Percentiles rank a stretch among this genome's conserved stretches.
phyloP scores from a whole-genome alignment of 2,888 invertebrate species.

The Tetragonula carbonaria region DNA sequence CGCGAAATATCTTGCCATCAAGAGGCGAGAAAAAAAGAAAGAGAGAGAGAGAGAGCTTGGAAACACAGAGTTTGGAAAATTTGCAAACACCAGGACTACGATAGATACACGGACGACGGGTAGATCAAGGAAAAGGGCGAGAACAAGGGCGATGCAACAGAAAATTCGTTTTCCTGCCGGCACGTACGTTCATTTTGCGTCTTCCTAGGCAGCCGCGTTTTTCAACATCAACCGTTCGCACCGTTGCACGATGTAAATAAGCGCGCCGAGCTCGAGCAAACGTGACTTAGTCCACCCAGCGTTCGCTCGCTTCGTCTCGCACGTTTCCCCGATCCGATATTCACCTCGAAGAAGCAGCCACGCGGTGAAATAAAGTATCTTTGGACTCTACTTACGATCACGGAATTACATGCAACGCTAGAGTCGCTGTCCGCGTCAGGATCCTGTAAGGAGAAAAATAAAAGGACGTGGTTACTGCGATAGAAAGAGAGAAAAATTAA shows the following conservation, averaged over 20 bases:
- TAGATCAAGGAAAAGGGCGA: background rate
- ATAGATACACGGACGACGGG: background rate
- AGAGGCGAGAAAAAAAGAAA: too few species aligned
- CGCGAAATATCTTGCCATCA: too few species aligned
- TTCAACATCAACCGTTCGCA: conserved; percentile 32
- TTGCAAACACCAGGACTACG: background rate
- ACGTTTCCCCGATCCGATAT: background rate
- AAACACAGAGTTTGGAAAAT: background rate
- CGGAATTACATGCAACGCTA: conserved; percentile 20
- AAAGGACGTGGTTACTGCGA: background rate
- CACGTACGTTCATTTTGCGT: conserved; percentile 41
- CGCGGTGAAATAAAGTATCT: background rate
- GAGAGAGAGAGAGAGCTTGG: too few species aligned
- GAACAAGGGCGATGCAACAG: background rate
- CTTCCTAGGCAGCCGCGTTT: conserved; percentile 25
- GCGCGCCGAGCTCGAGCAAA: background rate
- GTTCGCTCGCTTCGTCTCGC: background rate
- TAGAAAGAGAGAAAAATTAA: background rate
- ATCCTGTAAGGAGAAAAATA: conserved; percentile 37
- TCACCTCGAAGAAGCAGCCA: background rate
- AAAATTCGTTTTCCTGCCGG: conserved; percentile 19
- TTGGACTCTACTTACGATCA: conserved; percentile 36
- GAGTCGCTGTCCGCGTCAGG: conserved; percentile 28
- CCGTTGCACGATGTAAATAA: conserved; percentile 24
- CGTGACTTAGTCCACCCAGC: conserved; percentile 14